Conservation (phyloP, 2,888 invertebrate species). For the Diarsia mendica region DNA sequence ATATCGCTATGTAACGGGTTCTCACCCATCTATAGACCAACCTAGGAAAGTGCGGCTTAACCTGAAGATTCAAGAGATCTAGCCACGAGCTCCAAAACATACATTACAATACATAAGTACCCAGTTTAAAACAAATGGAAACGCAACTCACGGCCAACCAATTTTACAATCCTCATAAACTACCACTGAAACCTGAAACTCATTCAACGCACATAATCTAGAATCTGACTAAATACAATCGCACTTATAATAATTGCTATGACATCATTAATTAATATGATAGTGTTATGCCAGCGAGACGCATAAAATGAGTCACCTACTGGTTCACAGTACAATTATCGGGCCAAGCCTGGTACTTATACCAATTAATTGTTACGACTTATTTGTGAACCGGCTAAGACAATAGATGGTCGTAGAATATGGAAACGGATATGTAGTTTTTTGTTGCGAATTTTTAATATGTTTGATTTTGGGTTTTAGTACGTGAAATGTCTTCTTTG, state of each 20-base stretch:
- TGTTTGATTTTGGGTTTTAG: background rate
- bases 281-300: conserved; percentile 54
- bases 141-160: background rate
- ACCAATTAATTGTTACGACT: conserved; percentile 86
- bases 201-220: conserved; percentile 52
- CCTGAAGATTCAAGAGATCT: no score
- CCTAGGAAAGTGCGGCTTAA: no score
- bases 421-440: conserved; percentile 30
- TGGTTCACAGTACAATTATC: conserved; percentile 81
- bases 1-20: no score
- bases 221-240: conserved; percentile 65
- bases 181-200: conserved; percentile 49
- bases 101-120: no score
- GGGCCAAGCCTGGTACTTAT: conserved; percentile 83
- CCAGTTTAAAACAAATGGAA: conserved; percentile 3
- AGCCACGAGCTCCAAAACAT: no score
- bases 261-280: conserved; percentile 67
- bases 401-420: conserved; percentile 66
- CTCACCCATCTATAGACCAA: no score
- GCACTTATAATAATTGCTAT: conserved; percentile 62
- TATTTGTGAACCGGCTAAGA: conserved; percentile 71
- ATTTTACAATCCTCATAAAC: background rate
- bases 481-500: background rate
- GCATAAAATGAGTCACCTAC: conserved; percentile 72
- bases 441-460: background rate